These are phyloP conservation scores for Nannoperca australis DNA, from an alignment of 2,797 vertebrate genomes.

Conservation along the genomic window DNA sequence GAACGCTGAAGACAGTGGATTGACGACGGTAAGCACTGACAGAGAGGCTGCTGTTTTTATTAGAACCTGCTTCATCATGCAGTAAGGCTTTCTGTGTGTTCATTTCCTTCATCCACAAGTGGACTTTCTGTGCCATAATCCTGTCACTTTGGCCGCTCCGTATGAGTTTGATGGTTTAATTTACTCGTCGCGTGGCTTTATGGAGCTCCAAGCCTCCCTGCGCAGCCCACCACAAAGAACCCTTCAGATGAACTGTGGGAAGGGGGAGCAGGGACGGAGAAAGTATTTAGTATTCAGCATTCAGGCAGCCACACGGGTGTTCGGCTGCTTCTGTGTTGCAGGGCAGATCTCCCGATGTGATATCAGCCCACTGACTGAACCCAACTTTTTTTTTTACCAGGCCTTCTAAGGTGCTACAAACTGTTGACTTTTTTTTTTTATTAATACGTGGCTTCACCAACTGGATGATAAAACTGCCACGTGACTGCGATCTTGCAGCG, in stretches of 20 bases:
- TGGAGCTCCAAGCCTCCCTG: conserved; percentile 51
- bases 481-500: conserved; percentile 57
- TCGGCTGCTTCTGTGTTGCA: conserved; percentile 56
- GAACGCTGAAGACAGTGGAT: conserved; percentile 6
- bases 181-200: conserved; percentile 59
- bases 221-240: conserved; percentile 45
- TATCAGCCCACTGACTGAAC: background rate
- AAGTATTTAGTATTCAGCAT: background rate
- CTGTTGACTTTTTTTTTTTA: too few species aligned
- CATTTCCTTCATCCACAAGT: conserved; percentile 55
- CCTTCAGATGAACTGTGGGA: conserved; percentile 42
- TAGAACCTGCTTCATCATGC: conserved; percentile 39
- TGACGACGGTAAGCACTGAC: background rate
- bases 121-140: conserved; percentile 73
- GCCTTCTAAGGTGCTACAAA: conserved; percentile 36
- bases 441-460: conserved; percentile 44
- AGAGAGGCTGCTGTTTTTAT: conserved; percentile 35
- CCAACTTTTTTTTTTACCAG: conserved; percentile 21
- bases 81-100: conserved; percentile 32
- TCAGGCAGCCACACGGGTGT: conserved; percentile 32
- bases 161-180: conserved; percentile 80
- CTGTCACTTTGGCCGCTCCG: conserved; percentile 71
- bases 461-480: conserved; percentile 62
- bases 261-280: background rate
- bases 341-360: conserved; percentile 15